Evolutionary conservation across 2,888 invertebrate genomes (phyloP).

Genomic region (Synergus gifuensis): DNA sequence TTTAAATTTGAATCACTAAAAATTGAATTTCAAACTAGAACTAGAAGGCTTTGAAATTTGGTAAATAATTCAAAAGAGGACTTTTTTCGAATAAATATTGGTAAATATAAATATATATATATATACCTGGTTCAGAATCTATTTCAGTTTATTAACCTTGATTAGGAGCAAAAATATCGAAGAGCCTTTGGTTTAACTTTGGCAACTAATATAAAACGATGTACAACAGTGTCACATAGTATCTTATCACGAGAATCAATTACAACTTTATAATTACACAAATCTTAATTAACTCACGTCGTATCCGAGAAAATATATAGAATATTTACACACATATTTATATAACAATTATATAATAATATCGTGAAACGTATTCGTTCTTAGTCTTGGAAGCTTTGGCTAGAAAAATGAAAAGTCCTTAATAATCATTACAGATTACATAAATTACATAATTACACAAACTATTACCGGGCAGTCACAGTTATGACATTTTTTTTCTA

Average conservation of each 20-base stretch:
- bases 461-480: background rate
- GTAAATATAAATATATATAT: background rate
- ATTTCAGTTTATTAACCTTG: conserved; percentile 34
- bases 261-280: conserved; percentile 53
- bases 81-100: background rate
- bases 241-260: conserved; percentile 53
- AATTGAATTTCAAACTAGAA: no score
- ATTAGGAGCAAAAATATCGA: conserved; percentile 38
- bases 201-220: conserved; percentile 47
- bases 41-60: no score
- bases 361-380: conserved; percentile 6
- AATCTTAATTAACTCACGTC: conserved; percentile 13
- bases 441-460: background rate
- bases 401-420: conserved; percentile 8
- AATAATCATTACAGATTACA: conserved; percentile 4
- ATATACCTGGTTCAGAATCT: conserved; percentile 16
- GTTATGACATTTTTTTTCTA: conserved; percentile 5
- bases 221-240: conserved; percentile 52
- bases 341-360: background rate
- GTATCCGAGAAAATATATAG: conserved; percentile 29
- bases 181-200: conserved; percentile 39
- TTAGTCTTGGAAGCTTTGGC: conserved; percentile 11
- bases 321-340: conserved; percentile 37
- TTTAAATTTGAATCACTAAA: no score
- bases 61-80: background rate